Conservation (phyloP, 2,888 invertebrate genomes). For the Chalcosyrphus nemorum region DNA sequence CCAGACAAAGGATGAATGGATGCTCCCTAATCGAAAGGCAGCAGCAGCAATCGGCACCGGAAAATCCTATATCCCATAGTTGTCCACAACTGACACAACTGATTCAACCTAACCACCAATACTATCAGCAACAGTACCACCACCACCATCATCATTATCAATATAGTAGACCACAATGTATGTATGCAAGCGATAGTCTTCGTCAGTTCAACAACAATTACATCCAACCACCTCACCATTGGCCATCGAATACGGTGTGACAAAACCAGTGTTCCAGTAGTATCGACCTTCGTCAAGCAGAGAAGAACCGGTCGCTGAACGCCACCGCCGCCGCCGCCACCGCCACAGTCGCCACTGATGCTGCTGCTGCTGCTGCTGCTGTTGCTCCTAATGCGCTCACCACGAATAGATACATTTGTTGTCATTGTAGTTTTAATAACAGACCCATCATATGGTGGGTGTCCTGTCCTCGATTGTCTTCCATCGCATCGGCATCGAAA, state of each 20-base stretch:
- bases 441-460: slow-evolving; percentile 81
- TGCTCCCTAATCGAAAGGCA: slow-evolving; percentile 55
- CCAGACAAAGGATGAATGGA: slow-evolving; percentile 65
- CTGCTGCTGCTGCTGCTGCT: slow-evolving; percentile 30
- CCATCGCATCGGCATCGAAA: slow-evolving; percentile 75
- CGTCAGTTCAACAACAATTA: slow-evolving; percentile 71
- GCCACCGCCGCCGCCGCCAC: slow-evolving; percentile 30
- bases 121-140: slow-evolving; percentile 42
- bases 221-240: slow-evolving; percentile 70
- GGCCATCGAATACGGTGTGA: slow-evolving; percentile 72
- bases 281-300: slow-evolving; percentile 69
- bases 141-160: slow-evolving; percentile 48
- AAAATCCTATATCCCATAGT: slow-evolving; percentile 77
- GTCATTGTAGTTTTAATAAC: slow-evolving; percentile 80
- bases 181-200: slow-evolving; percentile 36
- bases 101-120: slow-evolving; percentile 60
- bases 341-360: slow-evolving; percentile 4
- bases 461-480: slow-evolving; percentile 81
- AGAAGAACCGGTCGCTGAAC: slow-evolving; percentile 61
- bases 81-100: slow-evolving; percentile 78
- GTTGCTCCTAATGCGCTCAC: slow-evolving; percentile 72
- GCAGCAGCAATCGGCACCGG: slow-evolving; percentile 64
- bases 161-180: slow-evolving; percentile 41
- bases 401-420: slow-evolving; percentile 78
- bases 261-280: slow-evolving; percentile 71